phyloP scores from a whole-genome alignment of 64 coral and sea anemone species.

The Dendronephthya gigantea region DNA sequence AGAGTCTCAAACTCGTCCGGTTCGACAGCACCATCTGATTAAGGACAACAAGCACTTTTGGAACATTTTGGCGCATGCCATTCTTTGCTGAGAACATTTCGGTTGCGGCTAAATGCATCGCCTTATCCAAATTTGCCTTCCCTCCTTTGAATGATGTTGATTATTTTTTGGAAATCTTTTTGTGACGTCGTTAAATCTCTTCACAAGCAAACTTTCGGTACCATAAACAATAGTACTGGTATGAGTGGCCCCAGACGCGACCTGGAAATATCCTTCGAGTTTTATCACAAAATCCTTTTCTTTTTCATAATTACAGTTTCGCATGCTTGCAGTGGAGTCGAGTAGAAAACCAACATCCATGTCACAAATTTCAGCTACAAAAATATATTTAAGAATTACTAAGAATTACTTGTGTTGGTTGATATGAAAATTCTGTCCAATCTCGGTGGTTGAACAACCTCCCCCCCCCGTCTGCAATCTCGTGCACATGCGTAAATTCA shows the following conservation, averaged over 20 bases:
- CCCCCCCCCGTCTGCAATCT: no score
- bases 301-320: constrained; percentile 20
- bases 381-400: background rate
- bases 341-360: constrained; percentile 55
- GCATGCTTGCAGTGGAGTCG: constrained; percentile 32
- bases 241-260: constrained; percentile 28
- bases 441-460: no score
- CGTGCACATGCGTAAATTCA: no score
- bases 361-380: background rate
- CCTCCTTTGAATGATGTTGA: background rate
- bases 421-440: no score
- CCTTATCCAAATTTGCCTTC: background rate
- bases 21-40: constrained; percentile 20
- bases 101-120: background rate
- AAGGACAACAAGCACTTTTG: background rate
- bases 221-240: constrained; percentile 44
- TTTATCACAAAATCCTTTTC: constrained; percentile 49
- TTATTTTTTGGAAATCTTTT: background rate
- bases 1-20: no score
- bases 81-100: background rate
- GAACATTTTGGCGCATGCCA: background rate
- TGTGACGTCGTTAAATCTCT: background rate
- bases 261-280: constrained; percentile 25
- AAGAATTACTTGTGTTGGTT: no score
- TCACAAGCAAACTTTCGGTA: constrained; percentile 27